These are phyloP conservation scores for Philopotamus ludificatus DNA, from an alignment of 1,140 invertebrate genomes.

Conservation along the genomic window DNA sequence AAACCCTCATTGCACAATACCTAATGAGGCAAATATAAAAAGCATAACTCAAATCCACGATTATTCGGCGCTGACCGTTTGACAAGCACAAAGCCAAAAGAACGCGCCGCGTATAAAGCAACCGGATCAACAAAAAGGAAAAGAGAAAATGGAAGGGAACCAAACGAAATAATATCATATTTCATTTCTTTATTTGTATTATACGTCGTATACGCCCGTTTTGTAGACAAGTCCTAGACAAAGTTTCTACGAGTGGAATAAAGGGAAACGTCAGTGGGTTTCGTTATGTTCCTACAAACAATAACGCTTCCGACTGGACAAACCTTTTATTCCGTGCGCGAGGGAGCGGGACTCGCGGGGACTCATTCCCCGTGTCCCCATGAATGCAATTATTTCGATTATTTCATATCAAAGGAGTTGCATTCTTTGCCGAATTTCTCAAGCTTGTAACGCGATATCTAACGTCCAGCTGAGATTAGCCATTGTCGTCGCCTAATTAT, in stretches of 20 bases:
- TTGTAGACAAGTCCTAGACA: constrained; percentile 40
- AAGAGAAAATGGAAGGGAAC: constrained; percentile 17
- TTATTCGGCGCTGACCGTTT: constrained; percentile 32
- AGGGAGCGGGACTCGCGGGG: constrained; percentile 8
- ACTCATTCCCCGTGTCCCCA: constrained; percentile 15
- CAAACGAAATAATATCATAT: constrained; percentile 43
- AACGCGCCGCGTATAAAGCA: constrained; percentile 14
- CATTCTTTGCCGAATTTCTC: constrained; percentile 16
- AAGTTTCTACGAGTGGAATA: constrained; percentile 28
- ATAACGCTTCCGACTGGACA: constrained; percentile 41
- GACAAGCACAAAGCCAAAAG: constrained; percentile 19
- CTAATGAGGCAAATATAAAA: constrained; percentile 24
- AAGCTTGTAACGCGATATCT: constrained; percentile 35
- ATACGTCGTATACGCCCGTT: constrained; percentile 17
- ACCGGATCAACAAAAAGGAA: constrained; percentile 11
- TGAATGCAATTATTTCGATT: constrained; percentile 41
- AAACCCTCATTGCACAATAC: constrained; percentile 25
- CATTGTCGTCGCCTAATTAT: constrained; percentile 33
- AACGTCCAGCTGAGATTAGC: constrained; percentile 34
- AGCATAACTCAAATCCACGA: constrained; percentile 31
- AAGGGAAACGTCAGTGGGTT: constrained; percentile 37
- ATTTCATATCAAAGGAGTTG: constrained; percentile 36
- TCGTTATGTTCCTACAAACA: constrained; percentile 28
- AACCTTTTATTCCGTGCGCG: constrained; percentile 31
- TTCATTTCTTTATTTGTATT: constrained; percentile 43